Evolutionary conservation across 1,140 invertebrate species (phyloP), one percentile per base, ranked within the genome.

Genomic region (Trachymyrmex septentrionalis): DNA sequence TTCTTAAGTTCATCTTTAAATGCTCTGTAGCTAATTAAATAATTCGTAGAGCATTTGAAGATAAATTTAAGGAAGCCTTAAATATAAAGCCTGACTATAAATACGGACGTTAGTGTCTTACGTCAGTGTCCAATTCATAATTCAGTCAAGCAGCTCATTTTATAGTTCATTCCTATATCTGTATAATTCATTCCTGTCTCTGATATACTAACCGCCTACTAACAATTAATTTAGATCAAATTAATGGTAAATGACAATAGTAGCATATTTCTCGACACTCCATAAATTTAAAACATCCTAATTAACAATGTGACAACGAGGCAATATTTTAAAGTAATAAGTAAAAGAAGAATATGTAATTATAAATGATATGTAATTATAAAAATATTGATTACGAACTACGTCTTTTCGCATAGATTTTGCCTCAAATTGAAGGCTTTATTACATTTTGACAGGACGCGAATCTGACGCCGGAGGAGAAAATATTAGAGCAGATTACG

Each of bases 401-500:
- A 34, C n/a, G 30, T 21, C 16, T 3, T 16, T 27, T 19, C 2
- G 1, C 3, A 27, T 44, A 14, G 10, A 6, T 73, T 14, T 82
- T n/a, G 4, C 12, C 24, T 30, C 53, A 61, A 61, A 61, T 50
- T n/a, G 30, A 21, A 24, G 0, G 9, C 48, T 75, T 63, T 30
- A 30, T 61, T 50, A 14, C 2, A 50, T 80, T 92, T 86, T 27
- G 94, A 93, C 93, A 95, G 55, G 94, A 95, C 24, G 64, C 90
- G 34, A 88, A 87, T 53, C 88, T 95, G 82, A 93, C 93, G 27
- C 92, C 91, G 12, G 95, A 95, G 50, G 95, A 95, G 53, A 93
- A 88, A 34, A 63, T 93, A 24, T 91, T 95, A 72, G 94, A 95
- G 50, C 92, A 94, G 59, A 92, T 85, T 6, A 88, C 90, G 21